These are phyloP conservation scores for Phylloscopus trochilus DNA, from an alignment of 2,113 vertebrate genomes.

Conservation along the genomic window DNA sequence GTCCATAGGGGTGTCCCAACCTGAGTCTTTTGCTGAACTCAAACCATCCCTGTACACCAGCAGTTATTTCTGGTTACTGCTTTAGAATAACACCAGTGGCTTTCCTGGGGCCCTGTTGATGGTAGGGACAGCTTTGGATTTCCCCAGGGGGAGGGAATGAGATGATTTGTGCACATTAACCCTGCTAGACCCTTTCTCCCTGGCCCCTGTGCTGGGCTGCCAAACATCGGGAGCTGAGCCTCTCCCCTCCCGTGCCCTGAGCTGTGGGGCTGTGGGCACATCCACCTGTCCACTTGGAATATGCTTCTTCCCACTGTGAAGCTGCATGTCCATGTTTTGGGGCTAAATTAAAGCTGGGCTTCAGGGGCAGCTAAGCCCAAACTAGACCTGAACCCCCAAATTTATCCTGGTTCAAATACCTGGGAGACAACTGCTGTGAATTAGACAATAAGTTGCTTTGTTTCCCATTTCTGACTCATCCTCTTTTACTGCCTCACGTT, in stretches of 20 bases:
- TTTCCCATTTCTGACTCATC: constrained; percentile 11
- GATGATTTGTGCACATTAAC: accelerated
- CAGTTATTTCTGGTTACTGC: neutral
- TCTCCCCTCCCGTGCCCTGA: neutral
- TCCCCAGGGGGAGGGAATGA: neutral
- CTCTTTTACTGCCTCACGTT: neutral
- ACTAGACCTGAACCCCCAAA: neutral
- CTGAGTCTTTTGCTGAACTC: neutral
- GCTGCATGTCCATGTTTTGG: neutral
- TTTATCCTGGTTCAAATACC: neutral
- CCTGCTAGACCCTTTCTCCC: neutral
- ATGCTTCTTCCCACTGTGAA: neutral
- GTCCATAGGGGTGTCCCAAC: neutral
- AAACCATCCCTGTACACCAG: neutral
- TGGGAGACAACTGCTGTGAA: neutral
- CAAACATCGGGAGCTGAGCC: neutral
- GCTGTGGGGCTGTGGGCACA: neutral
- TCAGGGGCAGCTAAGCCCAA: neutral
- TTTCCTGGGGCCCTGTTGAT: neutral
- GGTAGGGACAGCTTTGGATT: neutral
- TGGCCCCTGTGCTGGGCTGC: neutral
- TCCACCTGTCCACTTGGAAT: neutral
- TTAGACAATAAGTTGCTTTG: neutral
- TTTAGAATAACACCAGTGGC: neutral
- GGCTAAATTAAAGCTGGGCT: neutral